phyloP scores from a whole-genome alignment of 2,888 invertebrate genomes.

The Octodonta nipae region DNA sequence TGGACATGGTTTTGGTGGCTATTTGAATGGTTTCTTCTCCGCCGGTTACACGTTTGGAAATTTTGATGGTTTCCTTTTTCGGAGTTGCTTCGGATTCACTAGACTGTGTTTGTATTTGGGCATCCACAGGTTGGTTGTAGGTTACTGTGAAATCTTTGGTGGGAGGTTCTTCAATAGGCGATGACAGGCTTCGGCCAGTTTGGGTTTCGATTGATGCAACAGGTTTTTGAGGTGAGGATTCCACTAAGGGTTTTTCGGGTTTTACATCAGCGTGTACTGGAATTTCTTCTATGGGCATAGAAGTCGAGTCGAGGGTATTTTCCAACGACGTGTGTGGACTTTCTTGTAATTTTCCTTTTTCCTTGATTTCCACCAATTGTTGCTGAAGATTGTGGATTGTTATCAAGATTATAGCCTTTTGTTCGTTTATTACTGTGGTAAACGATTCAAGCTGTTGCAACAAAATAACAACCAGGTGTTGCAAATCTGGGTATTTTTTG shows the following conservation, averaged over 20 bases:
- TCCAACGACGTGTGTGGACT: constrained; percentile 39
- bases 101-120: constrained; percentile 43
- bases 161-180: constrained; percentile 27
- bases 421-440: constrained; percentile 46
- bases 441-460: constrained; percentile 44
- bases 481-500: constrained; percentile 36
- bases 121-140: constrained; percentile 43
- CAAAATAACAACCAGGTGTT: constrained; percentile 36
- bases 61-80: constrained; percentile 49
- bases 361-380: constrained; percentile 32
- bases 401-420: constrained; percentile 46
- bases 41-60: constrained; percentile 46
- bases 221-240: constrained; percentile 16
- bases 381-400: constrained; percentile 44
- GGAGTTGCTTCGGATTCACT: constrained; percentile 30
- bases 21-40: constrained; percentile 61
- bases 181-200: constrained; percentile 49
- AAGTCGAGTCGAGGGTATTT: constrained; percentile 53
- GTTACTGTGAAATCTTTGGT: constrained; percentile 42
- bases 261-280: constrained; percentile 22
- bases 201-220: constrained; percentile 48
- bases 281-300: constrained; percentile 58
- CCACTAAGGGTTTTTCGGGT: constrained; percentile 14
- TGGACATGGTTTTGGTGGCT: constrained; percentile 45
- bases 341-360: constrained; percentile 24